Conservation (phyloP, 2,888 invertebrate species). For the Lydus trimaculatus region DNA sequence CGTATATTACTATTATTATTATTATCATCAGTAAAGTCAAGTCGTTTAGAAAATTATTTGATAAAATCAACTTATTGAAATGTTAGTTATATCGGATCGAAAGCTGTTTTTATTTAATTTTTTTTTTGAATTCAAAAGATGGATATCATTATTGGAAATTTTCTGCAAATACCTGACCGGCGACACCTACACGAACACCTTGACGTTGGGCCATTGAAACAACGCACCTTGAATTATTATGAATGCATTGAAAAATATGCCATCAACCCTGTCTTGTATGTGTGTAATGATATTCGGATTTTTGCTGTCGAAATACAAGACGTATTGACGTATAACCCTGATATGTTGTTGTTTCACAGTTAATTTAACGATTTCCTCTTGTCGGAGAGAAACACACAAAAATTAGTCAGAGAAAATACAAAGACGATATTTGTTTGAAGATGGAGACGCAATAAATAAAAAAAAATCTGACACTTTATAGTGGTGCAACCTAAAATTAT, state of each 20-base stretch:
- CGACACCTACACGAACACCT: neutral
- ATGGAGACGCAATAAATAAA: neutral
- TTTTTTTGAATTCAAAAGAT: neutral
- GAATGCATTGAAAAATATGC: neutral
- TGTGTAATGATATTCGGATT: neutral
- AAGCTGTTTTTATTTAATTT: neutral
- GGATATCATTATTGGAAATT: neutral
- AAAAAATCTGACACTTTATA: too few relatives aligned
- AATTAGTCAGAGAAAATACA: neutral
- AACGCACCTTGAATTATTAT: neutral
- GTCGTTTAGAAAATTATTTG: constrained; percentile 4
- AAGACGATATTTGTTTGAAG: neutral
- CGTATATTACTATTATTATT: neutral
- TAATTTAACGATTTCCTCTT: neutral
- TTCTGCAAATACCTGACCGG: neutral
- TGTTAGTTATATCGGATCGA: neutral
- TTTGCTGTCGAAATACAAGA: neutral
- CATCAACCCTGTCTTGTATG: neutral
- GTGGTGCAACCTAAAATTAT: neutral
- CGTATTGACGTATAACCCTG: too few relatives aligned
- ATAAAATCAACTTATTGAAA: neutral
- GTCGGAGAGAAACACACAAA: neutral
- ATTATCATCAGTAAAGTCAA: neutral
- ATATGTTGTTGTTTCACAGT: neutral
- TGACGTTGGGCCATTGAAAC: neutral